Base-by-base conservation (phyloP, 2,797 vertebrate genomes). In the Peromyscus attwateri region DNA sequence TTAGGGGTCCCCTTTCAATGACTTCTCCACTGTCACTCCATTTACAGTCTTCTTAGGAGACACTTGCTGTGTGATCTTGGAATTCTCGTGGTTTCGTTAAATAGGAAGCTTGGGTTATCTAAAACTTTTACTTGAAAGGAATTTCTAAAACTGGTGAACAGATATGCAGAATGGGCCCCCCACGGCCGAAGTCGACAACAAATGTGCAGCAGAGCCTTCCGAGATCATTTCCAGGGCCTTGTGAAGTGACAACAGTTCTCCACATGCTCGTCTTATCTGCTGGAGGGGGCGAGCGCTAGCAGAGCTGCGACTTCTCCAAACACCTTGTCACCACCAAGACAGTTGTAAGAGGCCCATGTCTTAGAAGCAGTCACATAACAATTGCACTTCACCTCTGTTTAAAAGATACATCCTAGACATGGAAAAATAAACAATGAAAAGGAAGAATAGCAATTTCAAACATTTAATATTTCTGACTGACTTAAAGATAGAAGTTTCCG, bases 31-130 rank as follows among this genome's bases (percentile, higher is more conserved):
- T 87, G 66, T 91, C 96, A 62, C 46, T 95, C 95, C 92, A 73
- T 96, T 95, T 95, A 89, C 85, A 95, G 0, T 94, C 88, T 92
- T 95, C 77, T 82, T 84, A 95, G 85, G 92, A 97, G 79, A 46
- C 16, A 88, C 87, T 94, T 91, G 70, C 83, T 92, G 80, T 95
- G 88, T 95, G 88, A 96, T 87, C 81, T 79, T 55, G 88, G 84
- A 95, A 95, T 94, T 92, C 62, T 17, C 49, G 34, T 92, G 62
- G 8, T 91, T 92, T 60, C 92, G 77, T 87, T 77, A 81, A 71
- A 43, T 82, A 89, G 62, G 84, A 92, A 91, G n/a, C 14, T 87
- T 87, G 91, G 43, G 52, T 92, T 92, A 83, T 91, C 94, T 85
- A 70, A 60, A 27, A 17, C 14, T 79, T 93, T 93, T 84, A 87